Base-by-base conservation (phyloP, 2,888 invertebrate species). In the Lathronympha strigana region DNA sequence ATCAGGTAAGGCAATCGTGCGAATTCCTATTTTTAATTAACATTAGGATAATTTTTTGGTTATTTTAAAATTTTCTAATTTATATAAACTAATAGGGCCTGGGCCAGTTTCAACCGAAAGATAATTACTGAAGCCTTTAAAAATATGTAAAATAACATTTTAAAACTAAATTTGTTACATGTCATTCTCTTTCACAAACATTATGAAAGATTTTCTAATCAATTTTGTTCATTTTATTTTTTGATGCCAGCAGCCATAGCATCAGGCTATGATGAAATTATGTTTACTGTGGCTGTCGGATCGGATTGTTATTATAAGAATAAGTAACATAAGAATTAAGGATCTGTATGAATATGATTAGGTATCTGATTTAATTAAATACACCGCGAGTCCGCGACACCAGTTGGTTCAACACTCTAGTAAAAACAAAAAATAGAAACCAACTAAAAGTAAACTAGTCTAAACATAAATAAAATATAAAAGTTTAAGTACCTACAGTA, bases 1-100 rank as follows among this genome's bases (percentile, higher is more conserved):
- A 61, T 3, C 47, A 49, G 66, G 66, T 40, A 66, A 61, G 66
- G 54, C 60, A 66, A 66, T 61, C 38, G 66, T 66, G 60, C 45
- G 47, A 64, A 49, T 38, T 47, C 51, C 47, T 66, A 54, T 54
- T 9, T 9, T 23, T 49, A 60, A 28, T 63, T 40, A 49, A 23
- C 17, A 60, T 57, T 49, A 57, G 17, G 49, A 57, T 64, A 47
- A 8, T 13, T 50, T 47, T 63, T 53, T 58, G 64, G 58, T 64
- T 58, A 51, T 23, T 43, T 36, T 40, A 36, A 15, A 17, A 13
- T 25, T 31, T 28, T 11, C 23, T 40, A 36, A 38, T 50, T 57
- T 21, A 49, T 8, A 47, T 31, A 55, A 11, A 33, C 13, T 53
- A 28, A 47, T 38, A 21, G 25, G n/a, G n/a, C n/a, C n/a, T n/a